phyloP scores from a whole-genome alignment of 2,113 vertebrate genomes.

The Rhynchomys soricoides region DNA sequence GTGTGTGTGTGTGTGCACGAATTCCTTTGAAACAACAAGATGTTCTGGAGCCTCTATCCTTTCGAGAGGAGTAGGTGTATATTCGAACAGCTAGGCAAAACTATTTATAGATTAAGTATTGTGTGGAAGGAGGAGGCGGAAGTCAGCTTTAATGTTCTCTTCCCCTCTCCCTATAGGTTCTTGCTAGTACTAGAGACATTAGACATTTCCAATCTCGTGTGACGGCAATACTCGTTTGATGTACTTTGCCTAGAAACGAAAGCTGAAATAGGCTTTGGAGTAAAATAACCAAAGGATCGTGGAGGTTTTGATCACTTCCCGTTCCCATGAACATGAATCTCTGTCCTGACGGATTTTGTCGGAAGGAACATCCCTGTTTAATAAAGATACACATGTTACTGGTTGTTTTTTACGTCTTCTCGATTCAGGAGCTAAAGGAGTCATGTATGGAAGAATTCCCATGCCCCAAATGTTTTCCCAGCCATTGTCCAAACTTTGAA shows the following conservation, averaged over 20 bases:
- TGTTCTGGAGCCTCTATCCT: background rate
- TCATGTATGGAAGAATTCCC: conserved; percentile 33
- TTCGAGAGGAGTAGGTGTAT: background rate
- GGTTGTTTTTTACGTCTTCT: conserved; percentile 71
- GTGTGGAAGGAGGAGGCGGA: background rate
- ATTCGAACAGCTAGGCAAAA: conserved; percentile 1
- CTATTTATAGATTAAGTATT: conserved; percentile 24
- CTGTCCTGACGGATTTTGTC: conserved; percentile 67
- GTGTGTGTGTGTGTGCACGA: background rate
- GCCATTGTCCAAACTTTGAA: conserved; percentile 47
- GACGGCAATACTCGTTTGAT: conserved; percentile 68
- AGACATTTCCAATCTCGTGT: conserved; percentile 49
- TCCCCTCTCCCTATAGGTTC: conserved; percentile 57
- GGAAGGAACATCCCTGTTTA: conserved; percentile 76
- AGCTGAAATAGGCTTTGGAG: conserved; percentile 67
- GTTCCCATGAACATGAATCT: conserved; percentile 73
- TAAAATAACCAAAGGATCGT: conserved; percentile 70
- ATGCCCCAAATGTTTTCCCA: background rate
- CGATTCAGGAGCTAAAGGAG: conserved; percentile 63
- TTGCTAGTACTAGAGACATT: conserved; percentile 28
- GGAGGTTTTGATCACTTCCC: conserved; percentile 78
- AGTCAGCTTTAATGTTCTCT: background rate
- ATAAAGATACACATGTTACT: conserved; percentile 73
- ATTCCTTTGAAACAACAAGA: conserved; percentile 40
- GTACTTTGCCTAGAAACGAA: conserved; percentile 70